Conservation (phyloP, 2,113 vertebrate genomes). For the Seriola dumerili region DNA sequence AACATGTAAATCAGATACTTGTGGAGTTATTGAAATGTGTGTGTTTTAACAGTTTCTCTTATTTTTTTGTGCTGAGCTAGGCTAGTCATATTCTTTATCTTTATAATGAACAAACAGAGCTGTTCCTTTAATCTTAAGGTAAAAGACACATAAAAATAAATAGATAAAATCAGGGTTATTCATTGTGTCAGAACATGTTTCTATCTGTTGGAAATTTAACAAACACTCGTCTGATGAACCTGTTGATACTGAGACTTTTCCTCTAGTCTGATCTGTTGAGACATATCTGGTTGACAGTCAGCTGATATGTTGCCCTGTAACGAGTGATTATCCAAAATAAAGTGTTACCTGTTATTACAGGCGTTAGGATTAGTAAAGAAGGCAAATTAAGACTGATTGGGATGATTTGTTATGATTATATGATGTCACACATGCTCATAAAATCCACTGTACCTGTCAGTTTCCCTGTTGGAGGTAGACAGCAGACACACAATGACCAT, state of each 20-base stretch:
- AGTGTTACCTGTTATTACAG: not conserved
- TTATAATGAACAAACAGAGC: not conserved
- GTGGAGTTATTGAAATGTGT: too few species aligned
- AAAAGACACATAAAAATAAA: not conserved
- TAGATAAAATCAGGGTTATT: too few species aligned
- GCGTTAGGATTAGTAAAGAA: conserved; percentile 45
- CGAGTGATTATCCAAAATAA: not conserved
- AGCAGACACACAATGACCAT: conserved; percentile 41
- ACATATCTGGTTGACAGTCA: not conserved
- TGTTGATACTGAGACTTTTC: not conserved
- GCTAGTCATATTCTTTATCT: not conserved
- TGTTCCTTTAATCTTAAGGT: not conserved
- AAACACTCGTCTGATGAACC: not conserved
- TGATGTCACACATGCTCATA: conserved; percentile 20
- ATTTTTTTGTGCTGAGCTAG: not conserved
- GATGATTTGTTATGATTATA: conserved; percentile 43
- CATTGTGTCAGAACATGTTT: not conserved
- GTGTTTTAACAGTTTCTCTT: not conserved
- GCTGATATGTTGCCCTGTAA: not conserved
- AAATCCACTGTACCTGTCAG: conserved; percentile 69
- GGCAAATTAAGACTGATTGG: conserved; percentile 1
- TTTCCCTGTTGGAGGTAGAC: conserved; percentile 69
- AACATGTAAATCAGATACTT: too few species aligned
- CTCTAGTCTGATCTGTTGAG: not conserved
- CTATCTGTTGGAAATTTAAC: not conserved